Evolutionary conservation across 2,888 invertebrate species (phyloP).

Genomic region (Tridacna gigas): DNA sequence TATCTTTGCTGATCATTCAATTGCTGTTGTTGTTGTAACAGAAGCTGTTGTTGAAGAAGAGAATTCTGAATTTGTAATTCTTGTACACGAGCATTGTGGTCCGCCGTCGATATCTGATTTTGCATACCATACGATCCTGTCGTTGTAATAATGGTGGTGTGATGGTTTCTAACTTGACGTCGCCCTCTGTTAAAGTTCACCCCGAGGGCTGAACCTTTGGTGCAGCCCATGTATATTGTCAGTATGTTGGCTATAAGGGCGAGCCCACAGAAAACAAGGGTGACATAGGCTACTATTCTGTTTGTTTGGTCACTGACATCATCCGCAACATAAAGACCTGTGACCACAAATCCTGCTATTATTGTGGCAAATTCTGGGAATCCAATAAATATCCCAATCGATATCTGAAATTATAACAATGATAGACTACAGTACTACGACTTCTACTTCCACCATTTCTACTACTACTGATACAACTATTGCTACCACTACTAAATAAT

Average conservation of each 20-base stretch:
- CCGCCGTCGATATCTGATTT: not conserved
- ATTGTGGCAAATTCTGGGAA: slow-evolving; percentile 7
- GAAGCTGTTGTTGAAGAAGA: slow-evolving; percentile 4
- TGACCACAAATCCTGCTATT: not conserved
- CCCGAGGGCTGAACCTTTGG: not conserved
- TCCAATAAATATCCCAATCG: not conserved
- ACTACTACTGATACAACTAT: too few relatives aligned
- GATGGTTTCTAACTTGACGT: not conserved
- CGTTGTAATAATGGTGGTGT: not conserved
- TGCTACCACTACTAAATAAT: not conserved
- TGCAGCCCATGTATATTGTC: slow-evolving; percentile 15
- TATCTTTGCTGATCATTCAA: slow-evolving; percentile 2
- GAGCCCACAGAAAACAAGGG: not conserved
- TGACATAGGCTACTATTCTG: not conserved
- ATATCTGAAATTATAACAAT: not conserved
- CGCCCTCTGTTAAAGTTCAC: not conserved
- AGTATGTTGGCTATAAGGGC: slow-evolving; percentile 3
- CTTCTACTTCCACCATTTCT: too few relatives aligned
- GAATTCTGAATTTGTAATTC: slow-evolving; percentile 11
- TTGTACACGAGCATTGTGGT: slow-evolving; percentile 2
- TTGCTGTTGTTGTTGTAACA: slow-evolving; percentile 20
- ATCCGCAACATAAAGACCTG: not conserved
- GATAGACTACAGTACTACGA: not conserved
- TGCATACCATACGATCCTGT: not conserved
- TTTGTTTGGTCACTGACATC: not conserved